Evolutionary conservation across 2,888 invertebrate species (phyloP).

Genomic region (Cabera pusaria): DNA sequence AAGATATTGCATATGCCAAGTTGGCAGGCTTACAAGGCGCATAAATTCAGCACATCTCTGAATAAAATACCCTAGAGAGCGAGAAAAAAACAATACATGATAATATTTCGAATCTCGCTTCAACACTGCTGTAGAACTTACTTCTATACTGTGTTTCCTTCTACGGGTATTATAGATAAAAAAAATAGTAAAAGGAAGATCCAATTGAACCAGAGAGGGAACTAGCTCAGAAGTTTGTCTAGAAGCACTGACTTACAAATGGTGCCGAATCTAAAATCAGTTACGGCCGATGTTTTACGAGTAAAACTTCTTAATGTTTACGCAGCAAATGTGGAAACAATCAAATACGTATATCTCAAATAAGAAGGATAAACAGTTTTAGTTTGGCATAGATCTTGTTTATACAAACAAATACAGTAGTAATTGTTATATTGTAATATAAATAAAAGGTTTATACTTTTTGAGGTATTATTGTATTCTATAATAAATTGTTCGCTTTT

Average conservation of each 20-base stretch:
- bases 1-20: slow-evolving; percentile 6
- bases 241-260: slow-evolving; percentile 10
- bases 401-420: no score
- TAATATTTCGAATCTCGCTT: no score
- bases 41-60: slow-evolving; percentile 2
- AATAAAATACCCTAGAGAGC: slow-evolving; percentile 1
- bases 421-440: no score
- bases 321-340: slow-evolving; percentile 1
- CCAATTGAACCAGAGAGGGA: slow-evolving; percentile 1
- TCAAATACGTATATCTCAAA: no score
- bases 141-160: no score
- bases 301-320: neutral
- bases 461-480: no score
- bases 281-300: slow-evolving; percentile 2
- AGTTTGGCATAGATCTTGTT: no score
- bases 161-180: no score
- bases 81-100: slow-evolving; percentile 9
- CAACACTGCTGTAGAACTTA: no score
- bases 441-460: no score
- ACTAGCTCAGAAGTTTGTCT: slow-evolving; percentile 13
- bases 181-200: neutral
- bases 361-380: no score
- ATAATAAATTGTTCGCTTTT: no score
- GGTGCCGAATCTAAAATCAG: slow-evolving; percentile 16
- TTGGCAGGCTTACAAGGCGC: slow-evolving; percentile 11